These are phyloP conservation scores for Drosophila prosaltans DNA, from an alignment of 1,140 invertebrate genomes.

Conservation along the genomic window DNA sequence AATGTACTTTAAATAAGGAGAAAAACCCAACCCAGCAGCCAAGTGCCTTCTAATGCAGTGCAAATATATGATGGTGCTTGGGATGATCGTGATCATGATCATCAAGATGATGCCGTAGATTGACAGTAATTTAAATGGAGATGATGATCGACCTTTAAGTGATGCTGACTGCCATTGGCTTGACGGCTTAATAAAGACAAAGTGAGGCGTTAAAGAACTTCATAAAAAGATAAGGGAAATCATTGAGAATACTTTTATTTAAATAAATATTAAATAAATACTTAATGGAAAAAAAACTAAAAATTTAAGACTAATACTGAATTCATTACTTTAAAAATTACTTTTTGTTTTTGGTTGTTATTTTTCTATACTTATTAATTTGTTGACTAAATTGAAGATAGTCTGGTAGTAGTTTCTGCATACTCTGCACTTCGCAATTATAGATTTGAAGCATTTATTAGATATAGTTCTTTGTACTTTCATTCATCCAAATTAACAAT, in stretches of 20 bases:
- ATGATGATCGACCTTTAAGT: slow-evolving; percentile 26
- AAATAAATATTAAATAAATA: too few relatives aligned
- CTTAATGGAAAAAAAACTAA: too few relatives aligned
- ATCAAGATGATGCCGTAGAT: slow-evolving; percentile 47
- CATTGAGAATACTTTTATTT: not conserved
- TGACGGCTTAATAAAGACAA: slow-evolving; percentile 36
- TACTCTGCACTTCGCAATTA: too few relatives aligned
- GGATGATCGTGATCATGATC: slow-evolving; percentile 6
- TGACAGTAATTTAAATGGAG: slow-evolving; percentile 57
- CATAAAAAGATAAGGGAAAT: not conserved
- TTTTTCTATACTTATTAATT: too few relatives aligned
- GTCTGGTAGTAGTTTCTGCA: too few relatives aligned
- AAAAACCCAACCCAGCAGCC: not conserved
- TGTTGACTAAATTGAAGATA: too few relatives aligned
- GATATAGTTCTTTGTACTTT: too few relatives aligned
- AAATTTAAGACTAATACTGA: too few relatives aligned
- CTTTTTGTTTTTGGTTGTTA: too few relatives aligned
- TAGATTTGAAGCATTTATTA: too few relatives aligned
- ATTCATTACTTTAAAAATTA: too few relatives aligned
- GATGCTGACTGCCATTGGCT: not conserved
- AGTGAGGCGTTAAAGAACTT: slow-evolving; percentile 33
- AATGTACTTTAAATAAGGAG: slow-evolving; percentile 24
- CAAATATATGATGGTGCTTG: slow-evolving; percentile 50
- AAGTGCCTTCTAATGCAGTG: slow-evolving; percentile 26
- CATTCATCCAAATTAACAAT: too few relatives aligned